Conservation (phyloP, 2,888 invertebrate genomes). For the Ptycholaimellus sp. region DNA sequence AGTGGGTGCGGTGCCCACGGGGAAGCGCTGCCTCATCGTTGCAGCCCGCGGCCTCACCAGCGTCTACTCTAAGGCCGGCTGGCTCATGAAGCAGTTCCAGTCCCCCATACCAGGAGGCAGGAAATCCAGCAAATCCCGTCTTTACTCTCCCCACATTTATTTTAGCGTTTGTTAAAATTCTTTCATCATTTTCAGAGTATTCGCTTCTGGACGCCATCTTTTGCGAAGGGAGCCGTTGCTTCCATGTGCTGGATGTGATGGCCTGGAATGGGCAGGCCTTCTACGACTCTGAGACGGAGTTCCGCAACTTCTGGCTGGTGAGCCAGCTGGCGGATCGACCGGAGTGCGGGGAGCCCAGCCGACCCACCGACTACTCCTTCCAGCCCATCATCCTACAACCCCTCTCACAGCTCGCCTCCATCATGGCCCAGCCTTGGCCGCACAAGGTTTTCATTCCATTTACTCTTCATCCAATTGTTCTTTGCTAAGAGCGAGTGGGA, state of each 20-base stretch:
- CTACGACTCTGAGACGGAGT: too few species aligned
- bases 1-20: slow-evolving; percentile 49
- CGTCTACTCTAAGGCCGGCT: slow-evolving; percentile 43
- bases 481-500: too few species aligned
- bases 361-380: too few species aligned
- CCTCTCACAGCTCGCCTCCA: too few species aligned
- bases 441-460: too few species aligned
- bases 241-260: slow-evolving; percentile 55
- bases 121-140: too few species aligned
- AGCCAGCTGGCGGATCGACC: slow-evolving; percentile 43
- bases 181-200: slow-evolving; percentile 31
- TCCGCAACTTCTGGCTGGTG: slow-evolving; percentile 56
- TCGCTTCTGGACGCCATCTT: slow-evolving; percentile 61
- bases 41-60: slow-evolving; percentile 48
- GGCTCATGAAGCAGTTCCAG: slow-evolving; percentile 32
- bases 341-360: too few species aligned
- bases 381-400: too few species aligned
- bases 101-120: slow-evolving; percentile 56
- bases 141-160: too few species aligned
- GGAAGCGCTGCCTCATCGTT: slow-evolving; percentile 49
- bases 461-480: too few species aligned
- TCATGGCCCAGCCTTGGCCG: too few species aligned
- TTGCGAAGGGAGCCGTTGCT: slow-evolving; percentile 36
- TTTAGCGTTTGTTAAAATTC: too few species aligned
- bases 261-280: slow-evolving; percentile 49